Evolutionary conservation across 2,888 invertebrate genomes (phyloP).

Genomic region (Microplitis deprimator): DNA sequence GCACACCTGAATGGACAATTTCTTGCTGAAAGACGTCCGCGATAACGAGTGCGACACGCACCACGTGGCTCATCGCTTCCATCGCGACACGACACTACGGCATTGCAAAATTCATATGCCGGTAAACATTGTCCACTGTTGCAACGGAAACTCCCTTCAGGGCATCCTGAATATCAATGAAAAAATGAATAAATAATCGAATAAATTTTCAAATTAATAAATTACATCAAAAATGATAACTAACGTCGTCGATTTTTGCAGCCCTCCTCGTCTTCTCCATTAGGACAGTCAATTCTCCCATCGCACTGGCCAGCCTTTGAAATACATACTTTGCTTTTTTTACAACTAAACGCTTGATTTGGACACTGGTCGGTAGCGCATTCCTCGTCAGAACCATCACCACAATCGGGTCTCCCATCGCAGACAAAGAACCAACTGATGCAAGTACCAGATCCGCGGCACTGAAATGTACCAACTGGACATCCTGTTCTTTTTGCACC

Average conservation of each 20-base stretch:
- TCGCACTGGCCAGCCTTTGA: constrained; percentile 87
- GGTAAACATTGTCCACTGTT: constrained; percentile 89
- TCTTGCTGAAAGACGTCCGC: constrained; percentile 71
- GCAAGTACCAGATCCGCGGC: constrained; percentile 87
- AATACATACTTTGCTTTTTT: constrained; percentile 80
- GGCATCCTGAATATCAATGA: constrained; percentile 75
- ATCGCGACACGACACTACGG: constrained; percentile 87
- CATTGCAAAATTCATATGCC: constrained; percentile 93
- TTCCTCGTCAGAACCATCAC: constrained; percentile 90
- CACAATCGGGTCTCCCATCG: constrained; percentile 87
- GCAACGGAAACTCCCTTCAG: constrained; percentile 87
- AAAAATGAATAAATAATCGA: not conserved
- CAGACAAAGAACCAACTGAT: constrained; percentile 96
- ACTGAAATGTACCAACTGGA: constrained; percentile 89
- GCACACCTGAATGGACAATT: constrained; percentile 88
- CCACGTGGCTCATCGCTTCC: constrained; percentile 88
- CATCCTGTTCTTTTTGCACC: constrained; percentile 84
- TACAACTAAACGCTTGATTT: constrained; percentile 81
- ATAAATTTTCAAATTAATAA: not conserved
- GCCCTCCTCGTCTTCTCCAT: constrained; percentile 83
- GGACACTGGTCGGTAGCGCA: constrained; percentile 80
- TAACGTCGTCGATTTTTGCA: constrained; percentile 76
- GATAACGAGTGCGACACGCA: constrained; percentile 71
- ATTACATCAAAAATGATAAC: constrained; percentile 59
- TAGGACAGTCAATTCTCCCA: constrained; percentile 82